Evolutionary conservation across 2,113 vertebrate genomes (phyloP).

Genomic region (Sceloporus tristichus): DNA sequence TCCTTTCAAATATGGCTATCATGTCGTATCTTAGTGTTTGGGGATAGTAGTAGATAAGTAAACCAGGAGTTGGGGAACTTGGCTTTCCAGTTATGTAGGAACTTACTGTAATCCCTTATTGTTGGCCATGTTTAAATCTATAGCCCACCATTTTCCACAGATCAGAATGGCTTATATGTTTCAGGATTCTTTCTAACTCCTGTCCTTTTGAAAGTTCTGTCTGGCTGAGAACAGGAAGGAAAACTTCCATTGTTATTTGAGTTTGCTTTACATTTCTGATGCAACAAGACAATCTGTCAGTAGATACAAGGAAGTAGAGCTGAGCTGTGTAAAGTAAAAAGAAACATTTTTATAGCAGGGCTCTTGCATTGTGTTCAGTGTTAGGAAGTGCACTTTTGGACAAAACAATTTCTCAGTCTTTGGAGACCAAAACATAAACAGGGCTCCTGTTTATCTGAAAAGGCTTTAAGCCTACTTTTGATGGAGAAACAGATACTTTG

Average conservation of each 20-base stretch:
- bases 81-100: background rate
- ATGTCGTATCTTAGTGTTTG: background rate
- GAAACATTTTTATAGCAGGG: background rate
- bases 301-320: background rate
- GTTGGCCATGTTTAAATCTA: background rate
- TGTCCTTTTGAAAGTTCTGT: background rate
- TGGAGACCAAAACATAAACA: background rate
- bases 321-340: background rate
- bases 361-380: background rate
- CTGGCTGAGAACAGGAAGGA: background rate
- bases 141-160: too few species aligned
- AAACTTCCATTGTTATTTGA: background rate
- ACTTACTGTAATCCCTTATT: background rate
- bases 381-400: background rate
- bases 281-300: background rate
- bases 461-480: too few species aligned
- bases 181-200: background rate
- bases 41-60: background rate
- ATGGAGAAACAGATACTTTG: too few species aligned
- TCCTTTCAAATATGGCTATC: too few species aligned
- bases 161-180: background rate
- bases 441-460: background rate
- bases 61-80: background rate
- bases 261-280: background rate
- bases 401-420: background rate